These are phyloP conservation scores for Oreochromis spilurus DNA, from an alignment of 2,113 vertebrate species.

Conservation along the genomic window DNA sequence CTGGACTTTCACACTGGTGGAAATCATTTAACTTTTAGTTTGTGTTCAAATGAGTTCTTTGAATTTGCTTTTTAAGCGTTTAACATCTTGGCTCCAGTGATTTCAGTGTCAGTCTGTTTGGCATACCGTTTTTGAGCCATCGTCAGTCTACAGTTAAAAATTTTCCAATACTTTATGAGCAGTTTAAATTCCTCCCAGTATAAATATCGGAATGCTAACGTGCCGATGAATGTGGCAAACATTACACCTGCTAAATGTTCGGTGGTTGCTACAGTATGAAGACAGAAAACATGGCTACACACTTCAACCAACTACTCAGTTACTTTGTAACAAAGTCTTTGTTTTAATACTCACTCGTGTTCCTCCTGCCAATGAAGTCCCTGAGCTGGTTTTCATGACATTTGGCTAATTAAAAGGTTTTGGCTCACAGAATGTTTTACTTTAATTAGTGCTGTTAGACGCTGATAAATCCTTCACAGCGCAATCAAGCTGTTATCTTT, in stretches of 20 bases:
- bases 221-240: background rate
- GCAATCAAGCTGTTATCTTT: background rate
- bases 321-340: background rate
- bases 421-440: background rate
- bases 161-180: rapidly evolving
- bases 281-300: background rate
- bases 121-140: background rate
- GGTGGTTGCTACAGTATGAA: background rate
- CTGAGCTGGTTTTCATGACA: rapidly evolving
- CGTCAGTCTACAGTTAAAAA: background rate
- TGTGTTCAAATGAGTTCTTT: background rate
- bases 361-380: background rate
- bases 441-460: background rate
- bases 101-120: background rate
- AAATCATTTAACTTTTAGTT: background rate
- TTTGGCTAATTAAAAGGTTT: background rate
- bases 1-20: background rate
- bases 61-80: background rate
- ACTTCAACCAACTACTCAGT: background rate
- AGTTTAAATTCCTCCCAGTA: background rate
- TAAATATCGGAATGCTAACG: background rate
- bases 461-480: background rate
- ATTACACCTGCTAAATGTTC: background rate
- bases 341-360: background rate
- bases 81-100: background rate